A percentile compares a stretch with the other conserved stretches of the same genome.
Evolutionary conservation across 2,888 invertebrate genomes (phyloP).

Genomic region (Arctia plantaginis): DNA sequence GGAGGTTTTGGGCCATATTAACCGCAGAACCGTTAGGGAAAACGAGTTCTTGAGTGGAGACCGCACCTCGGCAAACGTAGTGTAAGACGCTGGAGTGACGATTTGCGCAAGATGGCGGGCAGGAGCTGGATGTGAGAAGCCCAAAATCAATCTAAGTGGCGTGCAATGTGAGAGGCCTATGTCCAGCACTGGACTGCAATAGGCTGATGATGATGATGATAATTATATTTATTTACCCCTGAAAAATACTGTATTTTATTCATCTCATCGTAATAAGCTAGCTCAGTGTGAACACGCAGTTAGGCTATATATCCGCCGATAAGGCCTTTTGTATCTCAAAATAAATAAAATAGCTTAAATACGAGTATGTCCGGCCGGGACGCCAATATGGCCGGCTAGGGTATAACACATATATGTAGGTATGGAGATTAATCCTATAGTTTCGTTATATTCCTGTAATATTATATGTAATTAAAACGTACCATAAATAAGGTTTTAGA

Average conservation of each 20-base stretch:
- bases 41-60: no score
- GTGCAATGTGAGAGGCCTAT: no score
- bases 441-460: slow-evolving; percentile 17
- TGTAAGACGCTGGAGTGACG: no score
- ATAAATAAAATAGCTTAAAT: slow-evolving; percentile 85
- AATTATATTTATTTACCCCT: no score
- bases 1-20: no score
- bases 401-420: slow-evolving; percentile 35
- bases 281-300: slow-evolving; percentile 57
- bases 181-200: no score
- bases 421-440: slow-evolving; percentile 41
- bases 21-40: no score
- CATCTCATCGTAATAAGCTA: slow-evolving; percentile 32
- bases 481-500: not conserved
- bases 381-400: slow-evolving; percentile 64
- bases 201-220: no score
- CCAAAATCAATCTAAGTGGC: no score
- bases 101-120: no score
- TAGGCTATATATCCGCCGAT: slow-evolving; percentile 79
- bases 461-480: not conserved
- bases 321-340: slow-evolving; percentile 85
- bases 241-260: slow-evolving; percentile 3
- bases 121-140: no score
- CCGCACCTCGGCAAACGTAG: no score
- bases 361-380: slow-evolving; percentile 73